Base-by-base conservation (phyloP, 2,797 vertebrate species). In the Orientallactaga sibirica region DNA sequence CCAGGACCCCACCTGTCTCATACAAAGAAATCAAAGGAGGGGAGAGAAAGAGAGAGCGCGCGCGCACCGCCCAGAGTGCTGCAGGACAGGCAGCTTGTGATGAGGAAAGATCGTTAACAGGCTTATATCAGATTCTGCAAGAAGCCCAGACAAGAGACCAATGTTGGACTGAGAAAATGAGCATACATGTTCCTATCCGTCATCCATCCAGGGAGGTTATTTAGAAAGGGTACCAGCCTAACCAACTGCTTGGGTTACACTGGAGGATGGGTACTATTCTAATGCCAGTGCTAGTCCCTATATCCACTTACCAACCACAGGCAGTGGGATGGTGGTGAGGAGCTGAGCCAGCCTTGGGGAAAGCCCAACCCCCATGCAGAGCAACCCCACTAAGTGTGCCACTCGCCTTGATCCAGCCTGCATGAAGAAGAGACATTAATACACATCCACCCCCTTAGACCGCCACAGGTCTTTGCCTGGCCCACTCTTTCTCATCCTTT, bases 1-100 rank as follows among this genome's bases (percentile, higher is more conserved):
- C 98, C 25, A 99, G 98, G 66, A 99, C 88, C 6, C 98, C 99
- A 61, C 99, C 99, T 99, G 97, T 2, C 52, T 88, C 86, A 0
- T 9, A 85, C 16, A 19, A 33, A 88, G 48, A 48, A 48, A 48
- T 9, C 48, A 48, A 48, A 48, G 48, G 48, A 89, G 29, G 74
- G 74, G 86, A 95, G 43, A 29, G 43, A 48, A 10, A 48, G 48
- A 52, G 55, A 43, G 52, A 68, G 58, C 11, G 8, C 66, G 74
- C 5, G 58, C 11, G 8, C 66, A 74, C 5, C 52, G 70, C 74
- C 67, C 55, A 29, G 68, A 27, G 76, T 33, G 41, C n/a, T 82
- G 12, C 41, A 91, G 55, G 43, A 16, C 1, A 43, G 52, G 29
- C 61, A 37, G 64, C 22, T 22, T 78, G 58, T 71, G 15, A 55